Evolutionary conservation across 1,140 invertebrate species (phyloP).

Genomic region (Cephus cinctus): DNA sequence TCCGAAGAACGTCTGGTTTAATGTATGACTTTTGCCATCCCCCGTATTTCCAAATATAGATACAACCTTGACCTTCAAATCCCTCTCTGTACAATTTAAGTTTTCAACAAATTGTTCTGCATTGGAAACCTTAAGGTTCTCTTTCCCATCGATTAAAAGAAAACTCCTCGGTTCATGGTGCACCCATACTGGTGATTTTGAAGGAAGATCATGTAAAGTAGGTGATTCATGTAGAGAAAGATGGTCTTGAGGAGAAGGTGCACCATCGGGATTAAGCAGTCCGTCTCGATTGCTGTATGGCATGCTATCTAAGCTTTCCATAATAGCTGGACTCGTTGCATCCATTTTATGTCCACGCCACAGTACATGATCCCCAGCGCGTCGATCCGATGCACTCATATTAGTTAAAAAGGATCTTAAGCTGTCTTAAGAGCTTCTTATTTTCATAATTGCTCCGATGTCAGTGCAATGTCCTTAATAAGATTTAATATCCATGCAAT

Average conservation of each 20-base stretch:
- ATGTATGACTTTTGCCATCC: slow-evolving; percentile 81
- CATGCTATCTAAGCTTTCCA: slow-evolving; percentile 27
- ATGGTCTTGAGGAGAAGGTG: slow-evolving; percentile 11
- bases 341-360: slow-evolving; percentile 10
- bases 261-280: too few relatives aligned
- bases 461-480: too few relatives aligned
- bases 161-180: slow-evolving; percentile 46
- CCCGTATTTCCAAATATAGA: slow-evolving; percentile 88
- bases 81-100: slow-evolving; percentile 48
- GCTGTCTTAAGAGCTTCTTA: too few relatives aligned
- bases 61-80: slow-evolving; percentile 73
- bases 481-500: too few relatives aligned
- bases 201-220: slow-evolving; percentile 6
- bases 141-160: slow-evolving; percentile 59
- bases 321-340: slow-evolving; percentile 31
- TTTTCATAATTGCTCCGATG: too few relatives aligned
- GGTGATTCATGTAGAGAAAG: slow-evolving; percentile 15
- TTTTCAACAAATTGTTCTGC: slow-evolving; percentile 57
- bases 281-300: not conserved
- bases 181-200: slow-evolving; percentile 5
- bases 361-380: slow-evolving; percentile 1
- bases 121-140: slow-evolving; percentile 56
- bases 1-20: slow-evolving; percentile 80
- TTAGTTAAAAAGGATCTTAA: not conserved
- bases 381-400: slow-evolving; percentile 17